phyloP scores from a whole-genome alignment of 2,888 invertebrate genomes.

The Dicranocentrus wangi region DNA sequence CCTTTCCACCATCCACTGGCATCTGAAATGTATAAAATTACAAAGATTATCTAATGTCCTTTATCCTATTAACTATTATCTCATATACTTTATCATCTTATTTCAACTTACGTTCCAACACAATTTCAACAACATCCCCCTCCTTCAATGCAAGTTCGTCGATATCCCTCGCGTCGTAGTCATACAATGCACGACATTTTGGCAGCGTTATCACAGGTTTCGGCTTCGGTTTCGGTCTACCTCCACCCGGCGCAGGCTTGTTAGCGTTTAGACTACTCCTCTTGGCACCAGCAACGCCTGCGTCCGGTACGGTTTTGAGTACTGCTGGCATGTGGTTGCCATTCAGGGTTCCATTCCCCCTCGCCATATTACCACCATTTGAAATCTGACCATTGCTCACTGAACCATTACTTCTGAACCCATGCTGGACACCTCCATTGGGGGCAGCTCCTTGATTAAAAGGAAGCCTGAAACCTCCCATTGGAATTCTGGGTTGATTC shows the following conservation, averaged over 20 bases:
- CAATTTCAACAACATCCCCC: constrained; percentile 79
- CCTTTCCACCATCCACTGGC: constrained; percentile 83
- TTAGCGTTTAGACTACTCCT: constrained; percentile 57
- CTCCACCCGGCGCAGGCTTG: constrained; percentile 74
- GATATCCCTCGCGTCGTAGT: constrained; percentile 80
- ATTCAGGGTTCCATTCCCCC: background rate
- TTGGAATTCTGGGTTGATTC: constrained; percentile 75
- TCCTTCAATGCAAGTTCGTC: constrained; percentile 80
- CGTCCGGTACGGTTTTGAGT: constrained; percentile 73
- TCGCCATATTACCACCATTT: background rate
- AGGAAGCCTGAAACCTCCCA: constrained; percentile 74
- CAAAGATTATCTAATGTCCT: background rate
- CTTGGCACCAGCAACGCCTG: constrained; percentile 75
- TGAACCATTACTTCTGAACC: constrained; percentile 8
- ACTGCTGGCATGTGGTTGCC: constrained; percentile 74
- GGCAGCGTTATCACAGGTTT: constrained; percentile 76
- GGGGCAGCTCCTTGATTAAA: constrained; percentile 42
- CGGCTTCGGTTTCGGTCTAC: constrained; percentile 75
- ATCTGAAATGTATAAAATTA: constrained; percentile 76
- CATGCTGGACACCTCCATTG: background rate
- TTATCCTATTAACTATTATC: background rate
- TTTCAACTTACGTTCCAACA: constrained; percentile 79
- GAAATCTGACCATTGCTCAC: background rate
- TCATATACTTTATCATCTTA: no score
- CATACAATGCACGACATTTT: constrained; percentile 78